Evolutionary conservation across 1,140 invertebrate species (phyloP).

Genomic region (Lordiphosa stackelbergi): DNA sequence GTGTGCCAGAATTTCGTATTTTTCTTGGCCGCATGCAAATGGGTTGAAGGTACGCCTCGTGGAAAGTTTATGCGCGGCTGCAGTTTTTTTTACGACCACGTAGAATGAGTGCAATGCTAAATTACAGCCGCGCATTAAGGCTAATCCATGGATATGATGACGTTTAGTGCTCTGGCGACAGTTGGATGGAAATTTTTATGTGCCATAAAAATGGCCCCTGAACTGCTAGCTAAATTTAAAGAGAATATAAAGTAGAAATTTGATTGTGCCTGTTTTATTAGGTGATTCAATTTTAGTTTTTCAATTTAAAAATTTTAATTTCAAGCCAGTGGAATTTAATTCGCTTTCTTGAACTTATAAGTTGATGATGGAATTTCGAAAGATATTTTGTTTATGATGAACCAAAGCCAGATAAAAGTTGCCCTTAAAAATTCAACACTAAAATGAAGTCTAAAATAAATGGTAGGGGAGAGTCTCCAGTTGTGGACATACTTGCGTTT

Average conservation of each 20-base stretch:
- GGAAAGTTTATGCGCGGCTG: constrained; percentile 49
- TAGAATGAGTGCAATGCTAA: constrained; percentile 25
- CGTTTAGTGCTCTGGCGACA: constrained; percentile 63
- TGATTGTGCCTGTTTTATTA: background rate
- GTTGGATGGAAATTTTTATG: constrained; percentile 64
- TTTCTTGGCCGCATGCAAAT: constrained; percentile 53
- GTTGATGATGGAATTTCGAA: too few relatives aligned
- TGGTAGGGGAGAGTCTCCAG: too few relatives aligned
- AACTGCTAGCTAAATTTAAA: background rate
- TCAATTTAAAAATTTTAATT: too few relatives aligned
- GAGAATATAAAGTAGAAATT: background rate
- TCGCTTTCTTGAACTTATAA: too few relatives aligned
- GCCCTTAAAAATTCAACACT: too few relatives aligned
- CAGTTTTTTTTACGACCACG: constrained; percentile 32
- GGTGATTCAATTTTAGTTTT: too few relatives aligned
- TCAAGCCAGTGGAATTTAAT: too few relatives aligned
- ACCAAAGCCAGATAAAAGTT: too few relatives aligned
- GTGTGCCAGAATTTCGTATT: constrained; percentile 26
- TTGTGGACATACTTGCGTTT: too few relatives aligned
- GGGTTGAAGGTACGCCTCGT: constrained; percentile 34
- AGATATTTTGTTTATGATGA: too few relatives aligned
- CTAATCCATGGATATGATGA: constrained; percentile 68
- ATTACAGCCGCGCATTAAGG: constrained; percentile 49
- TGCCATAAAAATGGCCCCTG: constrained; percentile 40
- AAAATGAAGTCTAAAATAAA: too few relatives aligned